Percentiles rank a stretch among this genome's conserved stretches.
These are phyloP conservation scores for Aphrocallistes beatrix DNA, from an alignment of 37 sponge, comb jelly and placozoan genomes.

Conservation along the genomic window DNA sequence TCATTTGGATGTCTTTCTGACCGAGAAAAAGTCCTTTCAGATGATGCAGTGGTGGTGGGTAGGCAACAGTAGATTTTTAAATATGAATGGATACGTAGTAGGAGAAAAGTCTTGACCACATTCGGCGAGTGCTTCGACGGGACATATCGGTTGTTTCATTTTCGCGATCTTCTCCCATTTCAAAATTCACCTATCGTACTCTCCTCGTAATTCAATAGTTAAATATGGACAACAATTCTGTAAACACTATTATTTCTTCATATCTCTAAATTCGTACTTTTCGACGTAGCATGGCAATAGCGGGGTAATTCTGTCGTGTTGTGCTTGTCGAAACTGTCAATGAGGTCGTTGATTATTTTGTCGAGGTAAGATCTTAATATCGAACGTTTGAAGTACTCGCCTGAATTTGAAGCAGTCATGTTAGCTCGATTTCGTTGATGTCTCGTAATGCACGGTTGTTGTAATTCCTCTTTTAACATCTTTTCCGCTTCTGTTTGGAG, in stretches of 20 bases:
- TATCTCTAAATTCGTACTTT: not conserved
- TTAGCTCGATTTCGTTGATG: slow-evolving; percentile 16
- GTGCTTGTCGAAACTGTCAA: slow-evolving; percentile 13
- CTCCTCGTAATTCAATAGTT: slow-evolving; percentile 8
- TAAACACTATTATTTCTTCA: slow-evolving; percentile 4
- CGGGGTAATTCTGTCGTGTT: not conserved
- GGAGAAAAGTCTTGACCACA: slow-evolving; percentile 11
- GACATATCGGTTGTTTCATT: slow-evolving; percentile 1
- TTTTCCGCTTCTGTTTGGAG: not conserved
- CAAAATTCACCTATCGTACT: not conserved
- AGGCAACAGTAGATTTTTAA: slow-evolving; percentile 13
- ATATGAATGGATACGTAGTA: slow-evolving; percentile 9
- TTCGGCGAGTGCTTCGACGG: slow-evolving; percentile 16
- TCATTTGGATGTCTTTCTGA: too few species aligned
- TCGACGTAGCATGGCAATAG: not conserved
- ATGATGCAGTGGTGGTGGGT: slow-evolving; percentile 15
- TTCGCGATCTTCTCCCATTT: slow-evolving; percentile 12
- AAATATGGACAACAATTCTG: slow-evolving; percentile 9
- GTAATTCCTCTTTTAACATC: slow-evolving; percentile 8
- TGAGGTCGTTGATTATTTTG: slow-evolving; percentile 6
- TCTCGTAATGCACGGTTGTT: slow-evolving; percentile 10
- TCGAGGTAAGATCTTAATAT: not conserved
- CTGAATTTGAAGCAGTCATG: slow-evolving; percentile 7
- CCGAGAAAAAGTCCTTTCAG: not conserved
- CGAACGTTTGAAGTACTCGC: slow-evolving; percentile 19